A percentile compares a stretch with the other conserved stretches of the same genome.
Evolutionary conservation across 2,797 vertebrate species (phyloP).

Genomic region (Smutsia temminckii): DNA sequence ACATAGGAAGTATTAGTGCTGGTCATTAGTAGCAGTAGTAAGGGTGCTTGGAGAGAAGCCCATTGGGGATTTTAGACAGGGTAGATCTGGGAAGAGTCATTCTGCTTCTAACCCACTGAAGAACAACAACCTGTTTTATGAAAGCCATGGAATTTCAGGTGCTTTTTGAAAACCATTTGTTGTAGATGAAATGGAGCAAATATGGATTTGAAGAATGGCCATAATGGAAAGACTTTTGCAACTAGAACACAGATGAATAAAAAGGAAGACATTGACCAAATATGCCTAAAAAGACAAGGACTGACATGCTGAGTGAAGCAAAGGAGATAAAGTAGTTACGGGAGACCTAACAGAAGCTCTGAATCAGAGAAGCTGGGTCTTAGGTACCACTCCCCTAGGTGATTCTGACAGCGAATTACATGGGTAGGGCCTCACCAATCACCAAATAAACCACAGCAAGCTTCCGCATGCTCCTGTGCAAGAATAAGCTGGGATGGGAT

Average conservation of each 20-base stretch:
- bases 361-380: slow-evolving; percentile 15
- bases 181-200: slow-evolving; percentile 26
- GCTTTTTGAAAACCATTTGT: background rate
- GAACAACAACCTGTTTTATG: background rate
- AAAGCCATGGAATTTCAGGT: slow-evolving; percentile 14
- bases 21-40: background rate
- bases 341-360: background rate
- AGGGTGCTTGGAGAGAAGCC: background rate
- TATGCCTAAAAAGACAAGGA: background rate
- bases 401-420: background rate
- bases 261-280: background rate
- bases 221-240: background rate
- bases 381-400: background rate
- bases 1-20: background rate
- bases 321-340: background rate
- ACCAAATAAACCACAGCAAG: slow-evolving; percentile 3
- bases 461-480: background rate
- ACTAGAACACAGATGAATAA: background rate
- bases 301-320: background rate
- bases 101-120: background rate
- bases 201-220: background rate
- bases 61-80: background rate
- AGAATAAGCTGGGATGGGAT: background rate
- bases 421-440: background rate
- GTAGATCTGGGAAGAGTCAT: background rate